phyloP scores from a whole-genome alignment of 2,888 invertebrate genomes.

The Altica lythri region DNA sequence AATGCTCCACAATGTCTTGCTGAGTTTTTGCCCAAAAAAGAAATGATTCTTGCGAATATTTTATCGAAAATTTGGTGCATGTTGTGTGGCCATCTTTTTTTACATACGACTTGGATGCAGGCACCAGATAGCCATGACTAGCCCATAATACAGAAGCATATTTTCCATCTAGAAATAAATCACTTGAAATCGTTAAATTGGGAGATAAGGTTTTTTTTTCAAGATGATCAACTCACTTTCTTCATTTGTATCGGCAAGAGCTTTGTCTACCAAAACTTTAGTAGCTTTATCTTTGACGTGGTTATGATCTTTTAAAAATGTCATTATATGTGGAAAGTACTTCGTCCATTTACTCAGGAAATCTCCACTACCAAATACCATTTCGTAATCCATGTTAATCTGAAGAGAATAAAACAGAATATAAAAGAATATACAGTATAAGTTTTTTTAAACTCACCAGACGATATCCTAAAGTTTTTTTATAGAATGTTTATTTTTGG shows the following conservation, averaged over 20 bases:
- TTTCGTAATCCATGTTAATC: too few relatives aligned
- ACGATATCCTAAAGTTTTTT: constrained; percentile 22
- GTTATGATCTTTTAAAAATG: not conserved
- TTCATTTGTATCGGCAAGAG: too few relatives aligned
- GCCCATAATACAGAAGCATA: constrained; percentile 26
- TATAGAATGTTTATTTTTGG: constrained; percentile 29
- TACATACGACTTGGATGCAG: constrained; percentile 19
- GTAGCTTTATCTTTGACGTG: not conserved
- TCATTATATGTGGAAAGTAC: not conserved
- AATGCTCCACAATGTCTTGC: not conserved
- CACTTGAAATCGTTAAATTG: not conserved
- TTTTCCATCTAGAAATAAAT: constrained; percentile 20
- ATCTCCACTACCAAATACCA: too few relatives aligned
- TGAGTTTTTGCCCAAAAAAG: not conserved
- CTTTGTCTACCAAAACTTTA: not conserved
- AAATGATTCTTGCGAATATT: not conserved
- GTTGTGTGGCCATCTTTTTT: constrained; percentile 18
- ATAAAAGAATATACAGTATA: too few relatives aligned
- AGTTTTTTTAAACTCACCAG: constrained; percentile 16
- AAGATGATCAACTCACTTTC: not conserved
- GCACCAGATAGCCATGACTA: constrained; percentile 34
- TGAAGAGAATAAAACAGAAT: too few relatives aligned
- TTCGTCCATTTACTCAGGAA: not conserved
- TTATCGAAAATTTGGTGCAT: not conserved
- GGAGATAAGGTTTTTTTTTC: constrained; percentile 1